Evolutionary conservation across 2,888 invertebrate species (phyloP).

Genomic region (Muscina levida): DNA sequence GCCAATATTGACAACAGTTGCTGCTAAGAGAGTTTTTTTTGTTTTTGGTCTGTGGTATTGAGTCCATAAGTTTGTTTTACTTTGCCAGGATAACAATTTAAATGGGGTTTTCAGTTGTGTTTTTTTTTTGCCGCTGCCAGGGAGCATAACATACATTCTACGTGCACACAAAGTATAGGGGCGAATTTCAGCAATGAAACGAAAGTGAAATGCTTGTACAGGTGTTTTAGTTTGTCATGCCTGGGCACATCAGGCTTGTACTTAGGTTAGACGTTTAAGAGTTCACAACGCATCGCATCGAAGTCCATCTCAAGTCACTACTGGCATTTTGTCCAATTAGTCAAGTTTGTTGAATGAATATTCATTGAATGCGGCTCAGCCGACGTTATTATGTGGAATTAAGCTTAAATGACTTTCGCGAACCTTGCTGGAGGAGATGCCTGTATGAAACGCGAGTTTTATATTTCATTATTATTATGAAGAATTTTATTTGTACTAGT

Average conservation of each 20-base stretch:
- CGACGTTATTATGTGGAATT: no score
- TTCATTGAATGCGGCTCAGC: background rate
- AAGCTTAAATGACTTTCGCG: no score
- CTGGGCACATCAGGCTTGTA: background rate
- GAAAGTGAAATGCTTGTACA: constrained; percentile 62
- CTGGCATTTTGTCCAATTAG: constrained; percentile 14
- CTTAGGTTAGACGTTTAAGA: background rate
- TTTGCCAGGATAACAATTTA: constrained; percentile 27
- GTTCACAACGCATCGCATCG: background rate
- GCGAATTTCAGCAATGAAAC: constrained; percentile 48
- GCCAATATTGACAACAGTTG: constrained; percentile 61
- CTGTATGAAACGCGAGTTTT: no score
- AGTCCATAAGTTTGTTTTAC: background rate
- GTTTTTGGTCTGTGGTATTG: background rate
- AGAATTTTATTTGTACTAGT: no score
- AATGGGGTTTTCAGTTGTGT: background rate
- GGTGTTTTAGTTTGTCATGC: constrained; percentile 37
- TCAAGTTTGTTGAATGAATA: constrained; percentile 3
- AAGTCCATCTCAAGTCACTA: background rate
- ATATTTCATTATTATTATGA: no score
- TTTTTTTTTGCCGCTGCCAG: no score
- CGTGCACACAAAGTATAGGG: constrained; percentile 46
- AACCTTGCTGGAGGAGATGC: no score
- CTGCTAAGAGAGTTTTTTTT: constrained; percentile 6
- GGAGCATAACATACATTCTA: background rate